Evolutionary conservation across 2,888 invertebrate species (phyloP).

Genomic region (Thymelicus acteon): DNA sequence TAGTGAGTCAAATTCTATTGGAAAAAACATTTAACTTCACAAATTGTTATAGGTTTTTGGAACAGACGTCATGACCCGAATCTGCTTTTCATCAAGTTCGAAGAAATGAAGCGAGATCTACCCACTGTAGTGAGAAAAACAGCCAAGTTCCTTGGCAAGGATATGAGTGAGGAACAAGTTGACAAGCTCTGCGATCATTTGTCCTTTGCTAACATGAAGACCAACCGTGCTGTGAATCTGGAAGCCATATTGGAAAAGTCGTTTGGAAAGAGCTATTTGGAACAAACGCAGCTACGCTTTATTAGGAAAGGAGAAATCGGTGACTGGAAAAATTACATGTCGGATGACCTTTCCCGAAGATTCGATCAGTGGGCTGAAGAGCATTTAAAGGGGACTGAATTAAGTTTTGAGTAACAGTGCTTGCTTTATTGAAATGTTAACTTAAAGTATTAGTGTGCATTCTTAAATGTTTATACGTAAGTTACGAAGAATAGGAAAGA

Average conservation of each 20-base stretch:
- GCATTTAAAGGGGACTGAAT: constrained; percentile 86
- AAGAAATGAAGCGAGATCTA: constrained; percentile 92
- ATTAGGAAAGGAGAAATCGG: constrained; percentile 92
- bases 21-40: not conserved
- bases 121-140: constrained; percentile 87
- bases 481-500: not conserved
- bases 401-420: constrained; percentile 81
- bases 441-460: not conserved
- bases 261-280: constrained; percentile 73
- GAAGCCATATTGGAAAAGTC: constrained; percentile 86
- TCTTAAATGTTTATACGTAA: not conserved
- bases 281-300: constrained; percentile 85
- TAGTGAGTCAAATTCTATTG: too few relatives aligned
- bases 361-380: constrained; percentile 90
- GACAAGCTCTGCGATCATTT: constrained; percentile 89
- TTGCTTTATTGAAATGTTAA: not conserved
- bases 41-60: constrained; percentile 85
- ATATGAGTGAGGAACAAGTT: constrained; percentile 87
- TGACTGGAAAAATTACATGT: constrained; percentile 92
- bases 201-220: constrained; percentile 92
- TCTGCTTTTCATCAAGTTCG: constrained; percentile 91
- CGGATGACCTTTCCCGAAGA: constrained; percentile 87
- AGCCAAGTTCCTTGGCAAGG: constrained; percentile 89
- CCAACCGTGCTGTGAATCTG: constrained; percentile 91
- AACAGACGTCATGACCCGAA: constrained; percentile 88